A percentile compares a stretch with the other conserved stretches of the same genome.
phyloP scores from a whole-genome alignment of 2,888 invertebrate species.

The Electrophaes corylata region DNA sequence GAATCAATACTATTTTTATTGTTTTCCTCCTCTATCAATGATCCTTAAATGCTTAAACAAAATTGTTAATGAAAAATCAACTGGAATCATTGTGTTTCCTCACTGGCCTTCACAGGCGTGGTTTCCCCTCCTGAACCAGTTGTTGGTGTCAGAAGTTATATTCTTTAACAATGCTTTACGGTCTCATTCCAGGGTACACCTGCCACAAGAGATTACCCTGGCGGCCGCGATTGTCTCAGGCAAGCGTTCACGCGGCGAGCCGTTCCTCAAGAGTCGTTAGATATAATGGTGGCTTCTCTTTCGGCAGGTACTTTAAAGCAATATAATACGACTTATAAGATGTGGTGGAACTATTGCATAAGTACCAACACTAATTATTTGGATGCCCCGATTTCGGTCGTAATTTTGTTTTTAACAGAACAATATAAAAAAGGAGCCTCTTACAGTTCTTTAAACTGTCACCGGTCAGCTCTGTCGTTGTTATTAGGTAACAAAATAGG shows the following conservation, averaged over 20 bases:
- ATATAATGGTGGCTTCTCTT: slow-evolving; percentile 1
- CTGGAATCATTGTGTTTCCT: neutral
- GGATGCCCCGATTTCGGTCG: neutral
- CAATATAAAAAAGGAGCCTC: neutral
- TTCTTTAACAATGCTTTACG: neutral
- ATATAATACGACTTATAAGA: neutral
- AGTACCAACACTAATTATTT: neutral
- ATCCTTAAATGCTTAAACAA: neutral
- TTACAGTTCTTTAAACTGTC: neutral
- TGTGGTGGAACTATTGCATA: neutral
- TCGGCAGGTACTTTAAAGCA: neutral
- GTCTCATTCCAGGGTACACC: neutral
- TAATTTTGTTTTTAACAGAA: slow-evolving; percentile 1
- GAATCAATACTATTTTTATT: neutral
- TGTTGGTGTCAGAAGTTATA: neutral
- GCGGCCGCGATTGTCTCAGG: neutral
- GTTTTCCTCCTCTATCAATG: neutral
- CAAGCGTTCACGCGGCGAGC: neutral
- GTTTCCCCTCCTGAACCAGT: neutral
- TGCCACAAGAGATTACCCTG: neutral
- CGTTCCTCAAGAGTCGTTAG: slow-evolving; percentile 6
- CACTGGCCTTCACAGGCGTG: no score
- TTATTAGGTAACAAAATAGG: neutral
- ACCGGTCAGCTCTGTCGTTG: slow-evolving; percentile 4
- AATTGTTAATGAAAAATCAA: neutral